Conservation (phyloP, 1,140 invertebrate species). For the Lordiphosa clarofinis region DNA sequence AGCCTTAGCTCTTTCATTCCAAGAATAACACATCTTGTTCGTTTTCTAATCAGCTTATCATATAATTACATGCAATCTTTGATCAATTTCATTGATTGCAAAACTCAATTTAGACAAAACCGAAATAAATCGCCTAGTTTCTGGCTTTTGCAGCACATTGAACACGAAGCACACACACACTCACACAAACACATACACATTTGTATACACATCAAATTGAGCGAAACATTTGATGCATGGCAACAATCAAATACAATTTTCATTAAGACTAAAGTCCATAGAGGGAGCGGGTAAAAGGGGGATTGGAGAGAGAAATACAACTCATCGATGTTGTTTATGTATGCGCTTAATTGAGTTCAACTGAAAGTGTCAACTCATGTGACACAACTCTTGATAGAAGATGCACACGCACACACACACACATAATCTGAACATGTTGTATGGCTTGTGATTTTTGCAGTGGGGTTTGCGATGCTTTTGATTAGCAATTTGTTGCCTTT, state of each 20-base stretch:
- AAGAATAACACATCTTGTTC: slow-evolving; percentile 7
- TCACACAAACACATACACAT: not conserved
- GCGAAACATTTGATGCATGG: slow-evolving; percentile 41
- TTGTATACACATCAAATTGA: slow-evolving; percentile 32
- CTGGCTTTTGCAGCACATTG: slow-evolving; percentile 1
- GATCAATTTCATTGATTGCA: slow-evolving; percentile 15
- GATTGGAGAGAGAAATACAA: slow-evolving; percentile 15
- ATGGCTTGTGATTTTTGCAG: not conserved
- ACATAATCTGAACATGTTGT: not conserved
- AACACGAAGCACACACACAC: not conserved
- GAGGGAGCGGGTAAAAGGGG: not conserved
- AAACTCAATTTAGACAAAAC: slow-evolving; percentile 13
- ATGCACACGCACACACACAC: slow-evolving; percentile 1
- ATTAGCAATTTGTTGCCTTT: slow-evolving; percentile 46
- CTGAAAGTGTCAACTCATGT: slow-evolving; percentile 73
- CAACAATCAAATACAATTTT: slow-evolving; percentile 69
- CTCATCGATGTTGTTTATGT: slow-evolving; percentile 63
- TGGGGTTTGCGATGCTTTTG: slow-evolving; percentile 26
- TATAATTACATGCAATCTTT: slow-evolving; percentile 16
- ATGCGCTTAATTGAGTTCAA: slow-evolving; percentile 71
- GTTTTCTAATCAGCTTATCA: not conserved
- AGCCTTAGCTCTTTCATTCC: too few species aligned
- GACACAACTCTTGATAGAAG: slow-evolving; percentile 33
- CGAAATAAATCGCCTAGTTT: too few species aligned
- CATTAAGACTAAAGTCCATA: slow-evolving; percentile 27